Base-by-base conservation (phyloP, 2,113 vertebrate genomes). In the Sprattus sprattus region DNA sequence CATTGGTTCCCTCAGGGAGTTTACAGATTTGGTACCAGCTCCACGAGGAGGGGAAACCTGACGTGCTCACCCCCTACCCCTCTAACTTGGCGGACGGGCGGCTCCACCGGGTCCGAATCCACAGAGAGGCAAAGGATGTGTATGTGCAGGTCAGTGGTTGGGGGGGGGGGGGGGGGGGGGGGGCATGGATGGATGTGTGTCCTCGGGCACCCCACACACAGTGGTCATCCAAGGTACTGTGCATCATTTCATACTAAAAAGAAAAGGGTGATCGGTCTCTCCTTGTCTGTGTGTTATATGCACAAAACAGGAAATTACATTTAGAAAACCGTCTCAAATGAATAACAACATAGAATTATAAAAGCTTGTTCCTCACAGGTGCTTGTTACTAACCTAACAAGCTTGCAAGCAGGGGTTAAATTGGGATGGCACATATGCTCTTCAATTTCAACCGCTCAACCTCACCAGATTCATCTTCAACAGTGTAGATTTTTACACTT, bases 21-120 rank as follows among this genome's bases (percentile, higher is more conserved):
- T 95, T 99, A 91, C 98, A 99, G 91, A 96, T 99, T 88, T 97
- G 96, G 91, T 99, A 97, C 90, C 96, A 93, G 84, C 92, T 98
- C 6, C 96, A 95, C 91, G 92, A 91, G 0, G 96, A 96, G 89
- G 94, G 93, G 86, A 95, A 93, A 52, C 94, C 93, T 0, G 96
- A 96, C 49, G 93, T 98, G 86, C 97, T 98, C 91, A 96, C 93
- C 78, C 95, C 97, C 2, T 90, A 94, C 44, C 92, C 88, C 81
- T 92, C 92, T 47, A 98, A 96, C 91, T 92, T 99, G 91, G 97
- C 97, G 64, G 97, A 99, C 47, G 95, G 95, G 45, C 95, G 94
- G 39, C 92, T 98, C 28, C 97, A 99, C 86, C 95, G 93, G 0
- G 91, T 99, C 91, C 93, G 96, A 87, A 96, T 99, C 87, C 96